Evolutionary conservation across 2,888 invertebrate genomes (phyloP), one percentile per base, ranked within the genome.

Genomic region (Pedicia rivosa): DNA sequence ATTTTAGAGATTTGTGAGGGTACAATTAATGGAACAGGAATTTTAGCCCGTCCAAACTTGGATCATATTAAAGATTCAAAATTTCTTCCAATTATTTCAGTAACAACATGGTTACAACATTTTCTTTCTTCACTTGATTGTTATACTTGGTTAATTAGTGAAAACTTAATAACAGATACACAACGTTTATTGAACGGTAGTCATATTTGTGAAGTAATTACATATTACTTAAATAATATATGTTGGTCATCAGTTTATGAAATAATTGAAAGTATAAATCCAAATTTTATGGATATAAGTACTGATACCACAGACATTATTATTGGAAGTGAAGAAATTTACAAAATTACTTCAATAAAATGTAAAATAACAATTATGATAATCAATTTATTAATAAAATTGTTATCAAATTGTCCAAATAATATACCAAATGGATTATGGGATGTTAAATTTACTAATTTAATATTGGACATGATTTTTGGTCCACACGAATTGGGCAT

Each of bases 341-440:
- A 63, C 13, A 50, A 54, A 32, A 52, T 57, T 31, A 54, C 49
- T 22, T 41, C 44, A 16, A 44, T 57, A 10, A 62, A 65, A 43
- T 66, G 67, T 44, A 61, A 64, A 38, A 61, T 63, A 20, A 48
- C 64, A n/a, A 50, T 66, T 9, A 49, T 62, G n/a, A 45, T 64
- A 10, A 50, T 65, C 25, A 54, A 63, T 37, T 66, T 69, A 40
- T 38, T 66, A 19, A 47, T 50, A 29, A 49, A 43, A 16, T 30
- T 46, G 3, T 22, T 45, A 4, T 37, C 41, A 4, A 37, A 31
- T 10, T 42, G 41, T 31, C 36, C 38, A 2, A 4, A 8, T 5
- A 26, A 32, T 22, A 40, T 20, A 26, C 40, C 41, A 14, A 25
- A 16, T 22, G 20, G 26, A 5, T 48, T 46, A 40, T 48, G 46